phyloP scores from a whole-genome alignment of 2,113 vertebrate genomes.

The Stictonetta naevosa region DNA sequence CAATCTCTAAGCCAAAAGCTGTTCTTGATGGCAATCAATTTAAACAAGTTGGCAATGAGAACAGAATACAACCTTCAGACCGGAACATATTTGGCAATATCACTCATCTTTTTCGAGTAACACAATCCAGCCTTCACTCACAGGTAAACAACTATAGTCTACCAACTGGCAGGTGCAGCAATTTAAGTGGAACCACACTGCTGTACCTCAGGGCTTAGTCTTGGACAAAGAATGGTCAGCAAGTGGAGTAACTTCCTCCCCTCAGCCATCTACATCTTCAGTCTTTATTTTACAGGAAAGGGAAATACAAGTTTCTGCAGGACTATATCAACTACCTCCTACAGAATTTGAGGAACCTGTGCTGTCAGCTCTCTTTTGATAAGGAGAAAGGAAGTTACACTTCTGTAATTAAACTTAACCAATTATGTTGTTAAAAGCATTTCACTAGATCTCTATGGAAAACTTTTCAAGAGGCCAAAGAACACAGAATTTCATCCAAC shows the following conservation, averaged over 20 bases:
- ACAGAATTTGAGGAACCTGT: neutral
- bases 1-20: neutral
- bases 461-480: neutral
- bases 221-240: neutral
- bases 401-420: slow-evolving; percentile 10
- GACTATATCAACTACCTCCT: neutral
- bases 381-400: neutral
- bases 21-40: neutral
- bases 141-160: neutral
- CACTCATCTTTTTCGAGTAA: neutral
- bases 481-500: neutral
- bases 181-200: neutral
- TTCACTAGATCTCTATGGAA: neutral
- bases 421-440: neutral
- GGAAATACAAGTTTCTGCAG: neutral
- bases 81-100: neutral
- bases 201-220: neutral
- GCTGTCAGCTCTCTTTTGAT: neutral
- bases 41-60: neutral
- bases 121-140: neutral
- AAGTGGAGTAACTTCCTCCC: neutral
- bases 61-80: neutral
- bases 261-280: neutral
- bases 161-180: neutral
- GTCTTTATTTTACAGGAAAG: neutral